These are phyloP conservation scores for Octodonta nipae DNA, from an alignment of 2,888 invertebrate species.

Conservation along the genomic window DNA sequence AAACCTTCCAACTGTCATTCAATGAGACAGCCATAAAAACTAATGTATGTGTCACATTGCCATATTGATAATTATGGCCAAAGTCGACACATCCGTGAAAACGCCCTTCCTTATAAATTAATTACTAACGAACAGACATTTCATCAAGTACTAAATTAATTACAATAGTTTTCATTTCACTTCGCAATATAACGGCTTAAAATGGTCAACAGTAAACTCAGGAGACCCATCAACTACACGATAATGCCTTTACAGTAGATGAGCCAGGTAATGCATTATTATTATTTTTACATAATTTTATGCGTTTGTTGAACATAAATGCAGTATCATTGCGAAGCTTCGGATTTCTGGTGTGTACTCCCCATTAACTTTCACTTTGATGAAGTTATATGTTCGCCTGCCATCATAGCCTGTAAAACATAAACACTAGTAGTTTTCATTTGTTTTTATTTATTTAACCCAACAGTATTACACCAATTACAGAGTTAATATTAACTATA, in stretches of 20 bases:
- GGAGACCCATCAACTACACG: slow-evolving; percentile 2
- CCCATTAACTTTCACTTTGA: neutral
- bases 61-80: neutral
- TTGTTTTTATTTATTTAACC: no score
- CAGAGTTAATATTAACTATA: no score
- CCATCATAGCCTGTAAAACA: no score
- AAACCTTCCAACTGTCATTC: slow-evolving; percentile 4
- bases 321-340: neutral
- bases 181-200: neutral
- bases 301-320: slow-evolving; percentile 1
- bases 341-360: neutral
- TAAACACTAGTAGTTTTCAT: no score
- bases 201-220: slow-evolving; percentile 1
- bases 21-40: slow-evolving; percentile 4
- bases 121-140: slow-evolving; percentile 3
- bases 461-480: no score
- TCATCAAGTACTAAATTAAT: slow-evolving; percentile 3
- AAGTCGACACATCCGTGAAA: neutral
- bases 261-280: slow-evolving; percentile 1
- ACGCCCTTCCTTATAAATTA: neutral
- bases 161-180: neutral
- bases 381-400: slow-evolving; percentile 1
- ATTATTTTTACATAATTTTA: neutral
- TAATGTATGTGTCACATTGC: slow-evolving; percentile 3
- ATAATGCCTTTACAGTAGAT: neutral